Base-by-base conservation (phyloP, 1,140 invertebrate genomes). In the Thrips palmi region DNA sequence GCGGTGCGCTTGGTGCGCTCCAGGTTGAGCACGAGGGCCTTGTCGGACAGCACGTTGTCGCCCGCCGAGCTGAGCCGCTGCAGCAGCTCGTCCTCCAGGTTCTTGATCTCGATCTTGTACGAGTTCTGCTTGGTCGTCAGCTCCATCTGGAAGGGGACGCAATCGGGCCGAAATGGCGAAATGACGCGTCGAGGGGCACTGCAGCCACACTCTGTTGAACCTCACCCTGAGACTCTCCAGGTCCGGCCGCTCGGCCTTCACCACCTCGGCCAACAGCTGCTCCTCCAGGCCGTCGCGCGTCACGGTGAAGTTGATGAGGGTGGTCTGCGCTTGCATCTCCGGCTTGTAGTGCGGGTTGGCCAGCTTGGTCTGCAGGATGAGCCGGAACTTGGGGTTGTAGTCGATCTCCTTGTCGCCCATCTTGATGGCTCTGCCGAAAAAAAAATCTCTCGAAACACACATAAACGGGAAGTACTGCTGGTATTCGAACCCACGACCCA, bases 341-440 rank as follows among this genome's bases (percentile, higher is more conserved):
- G 88, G 88, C 52, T 91, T 88, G 52, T 93, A 96, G 58, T 93
- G 88, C 4, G 88, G 89, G 62, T 93, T 94, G 1, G 81, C 86
- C 28, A 94, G 53, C 62, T 94, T 94, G 1, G 89, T 94, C 52
- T 94, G 89, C 1, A 94, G 53, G 42, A 94, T 81, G 1, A 94
- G 61, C n/a, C 74, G 67, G 57, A 94, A 96, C 21, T 67, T 65
- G 1, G 67, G 64, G 60, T 87, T 72, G 53, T 77, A 93, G 53
- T 93, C 84, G 24, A 93, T 73, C 59, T 93, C 87, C 50, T 82
- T 80, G 52, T 93, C 88, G 5, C 88, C 88, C 43, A 94, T 78
- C 64, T 82, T 75, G 14, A 81, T 71, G 14, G 68, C 71, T 31
- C 69, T 69, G 32, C 18, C 44, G 41, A 42, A 23, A 21, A 31